Base-by-base conservation (phyloP, 23 tunicate genomes). In the Diplosoma virens region DNA sequence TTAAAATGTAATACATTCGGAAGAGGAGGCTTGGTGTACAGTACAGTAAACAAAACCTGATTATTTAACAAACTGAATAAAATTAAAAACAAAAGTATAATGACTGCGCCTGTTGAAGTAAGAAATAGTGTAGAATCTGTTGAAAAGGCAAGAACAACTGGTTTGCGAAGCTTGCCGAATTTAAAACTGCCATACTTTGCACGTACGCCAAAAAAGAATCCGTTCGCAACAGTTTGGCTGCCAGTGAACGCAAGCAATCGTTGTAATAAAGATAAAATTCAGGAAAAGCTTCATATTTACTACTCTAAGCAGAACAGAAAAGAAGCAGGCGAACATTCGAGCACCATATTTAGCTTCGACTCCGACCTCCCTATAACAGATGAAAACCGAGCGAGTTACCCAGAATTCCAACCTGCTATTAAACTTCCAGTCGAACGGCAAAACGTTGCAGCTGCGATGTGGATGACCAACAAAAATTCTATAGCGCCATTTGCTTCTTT, bases 181-280 rank as follows among this genome's bases (percentile, higher is more conserved):
- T 36, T 76, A 0, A 82, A 88, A 23, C 54, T 82, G 17, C 32
- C 37, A n/a, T 88, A 88, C 60, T 81, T 70, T 50, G 95, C 95
- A 11, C 67, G 95, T 46, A 37, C 95, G 6, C 95, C 95, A 23
- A 82, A 82, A 45, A 36, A 31, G 23, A 82, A 77, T 71, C 84
- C 87, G 5, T 88, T 88, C 45, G 66, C 67, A 23, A 88, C 95
- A 2, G 84, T 88, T 14, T 88, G 95, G 95, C 32, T 88, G 48
- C 95, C 95, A 17, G 78, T 88, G 69, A 88, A 88, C 73, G 95
- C 95, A 11, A 88, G 95, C 73, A 88, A 88, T 6, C 35, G 95
- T 56, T 47, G 64, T n/a, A 80, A 82, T 1, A 70, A 24, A 32
- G 95, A 88, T 37, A 32, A 81, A 55, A 69, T 46, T 27, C 95